Evolutionary conservation across 64 coral and sea anemone species (phyloP).

Genomic region (Pachyseris speciosa): DNA sequence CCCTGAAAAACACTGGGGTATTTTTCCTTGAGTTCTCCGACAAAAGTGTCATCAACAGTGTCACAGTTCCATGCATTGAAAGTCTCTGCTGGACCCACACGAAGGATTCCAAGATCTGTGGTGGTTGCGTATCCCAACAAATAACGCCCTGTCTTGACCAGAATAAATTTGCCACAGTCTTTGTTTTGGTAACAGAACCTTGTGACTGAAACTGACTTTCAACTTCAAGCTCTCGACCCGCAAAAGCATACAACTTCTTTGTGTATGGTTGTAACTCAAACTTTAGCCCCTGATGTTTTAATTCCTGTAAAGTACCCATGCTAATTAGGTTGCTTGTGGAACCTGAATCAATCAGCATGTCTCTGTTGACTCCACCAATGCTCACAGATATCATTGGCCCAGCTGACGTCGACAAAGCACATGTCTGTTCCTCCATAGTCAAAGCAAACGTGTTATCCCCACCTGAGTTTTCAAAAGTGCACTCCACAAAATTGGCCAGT

Average conservation of each 20-base stretch:
- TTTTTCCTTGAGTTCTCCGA: too few species aligned
- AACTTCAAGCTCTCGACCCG: not conserved
- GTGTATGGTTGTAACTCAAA: not conserved
- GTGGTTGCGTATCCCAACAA: not conserved
- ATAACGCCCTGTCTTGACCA: conserved; percentile 5
- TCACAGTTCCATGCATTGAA: too few species aligned
- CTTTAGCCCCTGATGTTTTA: conserved; percentile 6
- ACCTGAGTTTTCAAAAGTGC: not conserved
- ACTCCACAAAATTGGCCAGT: not conserved
- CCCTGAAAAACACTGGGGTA: too few species aligned
- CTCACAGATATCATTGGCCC: not conserved
- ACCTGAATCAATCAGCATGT: conserved; percentile 31
- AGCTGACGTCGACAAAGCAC: not conserved
- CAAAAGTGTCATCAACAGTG: too few species aligned
- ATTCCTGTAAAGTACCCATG: not conserved
- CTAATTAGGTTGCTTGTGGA: conserved; percentile 28
- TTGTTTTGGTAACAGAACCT: not conserved
- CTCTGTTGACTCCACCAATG: not conserved
- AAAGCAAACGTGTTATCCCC: too few species aligned
- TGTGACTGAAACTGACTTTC: conserved; percentile 14
- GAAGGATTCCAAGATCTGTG: conserved; percentile 13
- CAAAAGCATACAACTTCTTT: conserved; percentile 41
- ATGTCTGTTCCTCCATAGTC: not conserved
- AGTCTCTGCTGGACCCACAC: too few species aligned
- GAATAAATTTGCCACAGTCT: not conserved